Conservation (phyloP, 2,797 vertebrate genomes). For the Enteromius thamalakanensis region DNA sequence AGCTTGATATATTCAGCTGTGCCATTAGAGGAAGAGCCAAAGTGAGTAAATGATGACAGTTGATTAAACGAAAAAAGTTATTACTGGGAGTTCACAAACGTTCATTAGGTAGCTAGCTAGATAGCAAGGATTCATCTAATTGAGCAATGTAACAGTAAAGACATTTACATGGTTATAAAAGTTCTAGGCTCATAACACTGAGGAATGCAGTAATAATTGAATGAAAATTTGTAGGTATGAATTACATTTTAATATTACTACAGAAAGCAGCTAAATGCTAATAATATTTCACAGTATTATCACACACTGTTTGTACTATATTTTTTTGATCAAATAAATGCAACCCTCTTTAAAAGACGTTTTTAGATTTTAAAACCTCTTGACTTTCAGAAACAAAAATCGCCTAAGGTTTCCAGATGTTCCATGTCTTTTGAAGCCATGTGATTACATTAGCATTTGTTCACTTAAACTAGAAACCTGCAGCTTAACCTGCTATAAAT, state of each 20-base stretch:
- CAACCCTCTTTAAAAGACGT: background rate
- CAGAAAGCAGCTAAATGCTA: background rate
- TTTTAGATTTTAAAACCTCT: too few relatives aligned
- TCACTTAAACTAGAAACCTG: background rate
- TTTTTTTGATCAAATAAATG: background rate
- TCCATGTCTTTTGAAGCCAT: background rate
- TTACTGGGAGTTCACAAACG: background rate
- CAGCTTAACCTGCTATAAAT: background rate
- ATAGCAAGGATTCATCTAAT: background rate
- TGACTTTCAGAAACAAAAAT: background rate
- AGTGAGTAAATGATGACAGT: background rate
- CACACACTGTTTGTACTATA: background rate
- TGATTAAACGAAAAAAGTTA: background rate
- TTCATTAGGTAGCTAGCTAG: background rate
- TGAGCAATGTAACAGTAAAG: background rate
- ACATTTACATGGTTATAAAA: background rate
- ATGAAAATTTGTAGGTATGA: background rate
- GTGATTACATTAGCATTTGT: background rate
- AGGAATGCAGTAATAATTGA: background rate
- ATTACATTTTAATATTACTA: background rate
- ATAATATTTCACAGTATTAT: background rate
- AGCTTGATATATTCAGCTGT: background rate
- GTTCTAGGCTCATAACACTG: background rate
- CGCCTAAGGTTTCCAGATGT: background rate
- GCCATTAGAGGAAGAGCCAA: conserved; percentile 1